Base-by-base conservation (phyloP, 2,797 vertebrate species). In the Melanotaenia maccullochi region DNA sequence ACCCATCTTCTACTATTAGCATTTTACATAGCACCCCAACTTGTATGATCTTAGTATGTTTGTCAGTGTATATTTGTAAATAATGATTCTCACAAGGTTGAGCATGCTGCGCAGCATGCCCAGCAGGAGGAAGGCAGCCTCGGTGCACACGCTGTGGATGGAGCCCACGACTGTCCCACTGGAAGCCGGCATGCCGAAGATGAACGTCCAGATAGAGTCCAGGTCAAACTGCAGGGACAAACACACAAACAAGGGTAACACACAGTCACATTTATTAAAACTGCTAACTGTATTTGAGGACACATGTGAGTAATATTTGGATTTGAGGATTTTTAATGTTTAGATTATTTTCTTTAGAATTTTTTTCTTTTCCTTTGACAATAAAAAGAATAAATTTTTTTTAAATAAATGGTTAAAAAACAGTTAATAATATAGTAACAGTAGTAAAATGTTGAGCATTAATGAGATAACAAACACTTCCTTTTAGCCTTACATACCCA, bases 61-160 rank as follows among this genome's bases (percentile, higher is more conserved):
- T 33, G 32, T 33, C 32, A 14, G 8, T 24, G 38, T 2, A 3
- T 36, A 36, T 9, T 36, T 36, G 1, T 16, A 9, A 35, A 52
- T 52, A 0, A 5, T 16, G 42, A 5, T 5, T 2, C 96, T 96
- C 92, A 99, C 98, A 71, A 98, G 96, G 91, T 98, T 99, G 72
- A 99, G 94, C 98, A 99, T 99, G 89, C 97, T 99, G 74, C 98
- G 95, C 62, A 99, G 95, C 98, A 99, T 99, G 75, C 96, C 97
- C 85, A 99, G 71, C 51, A 99, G 90, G 57, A 99, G 91, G 90
- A 99, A 97, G 32, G 97, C 96, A 3, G 98, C 96, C 90, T 99
- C 98, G 1, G 97, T 97, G 87, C 96, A 99, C 68, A 99, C 95
- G 0, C 90, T 97, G 87, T 98, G 97, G 81, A 99, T 94, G 75